Evolutionary conservation across 2,888 invertebrate genomes (phyloP).

Genomic region (Synanthedon formicaeformis): DNA sequence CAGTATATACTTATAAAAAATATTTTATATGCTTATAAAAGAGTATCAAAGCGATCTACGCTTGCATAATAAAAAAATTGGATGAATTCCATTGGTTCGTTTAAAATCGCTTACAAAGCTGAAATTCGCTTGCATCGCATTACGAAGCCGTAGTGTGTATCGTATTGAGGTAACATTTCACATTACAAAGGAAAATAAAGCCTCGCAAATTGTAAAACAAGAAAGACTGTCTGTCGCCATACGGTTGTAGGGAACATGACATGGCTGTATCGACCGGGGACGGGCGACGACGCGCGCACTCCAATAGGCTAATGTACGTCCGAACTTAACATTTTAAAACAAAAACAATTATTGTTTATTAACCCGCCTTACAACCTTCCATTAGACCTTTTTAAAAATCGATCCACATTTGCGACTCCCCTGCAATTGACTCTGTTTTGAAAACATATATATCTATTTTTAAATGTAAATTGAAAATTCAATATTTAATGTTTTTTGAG

Average conservation of each 20-base stretch:
- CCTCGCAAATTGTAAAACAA: slow-evolving; percentile 51
- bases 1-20: too few species aligned
- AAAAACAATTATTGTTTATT: neutral
- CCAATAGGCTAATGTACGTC: slow-evolving; percentile 27
- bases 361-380: neutral
- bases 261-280: slow-evolving; percentile 59
- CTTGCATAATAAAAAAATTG: too few species aligned
- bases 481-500: slow-evolving; percentile 3
- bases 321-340: slow-evolving; percentile 15
- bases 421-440: neutral
- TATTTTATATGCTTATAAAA: too few species aligned
- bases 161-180: neutral
- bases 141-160: neutral
- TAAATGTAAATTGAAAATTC: neutral
- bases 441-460: neutral
- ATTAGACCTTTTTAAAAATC: neutral
- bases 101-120: neutral
- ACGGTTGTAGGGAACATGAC: slow-evolving; percentile 40
- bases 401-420: neutral
- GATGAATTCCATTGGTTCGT: neutral
- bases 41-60: too few species aligned
- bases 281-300: slow-evolving; percentile 63
- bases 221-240: slow-evolving; percentile 62
- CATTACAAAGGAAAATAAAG: slow-evolving; percentile 4
- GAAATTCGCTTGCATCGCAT: neutral